Evolutionary conservation across 2,888 invertebrate species (phyloP).

Genomic region (Drosophila lacicola): DNA sequence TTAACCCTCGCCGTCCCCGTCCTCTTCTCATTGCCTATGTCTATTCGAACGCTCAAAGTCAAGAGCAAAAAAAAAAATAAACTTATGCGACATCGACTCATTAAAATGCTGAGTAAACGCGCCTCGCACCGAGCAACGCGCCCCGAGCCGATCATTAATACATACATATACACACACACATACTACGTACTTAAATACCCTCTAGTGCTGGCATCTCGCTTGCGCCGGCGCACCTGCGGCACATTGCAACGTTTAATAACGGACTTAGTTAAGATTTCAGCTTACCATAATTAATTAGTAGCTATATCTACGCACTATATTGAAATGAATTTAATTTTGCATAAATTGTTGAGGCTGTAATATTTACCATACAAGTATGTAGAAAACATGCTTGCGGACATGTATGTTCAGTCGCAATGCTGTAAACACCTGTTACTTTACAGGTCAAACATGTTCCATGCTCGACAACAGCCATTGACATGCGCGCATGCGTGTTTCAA

Average conservation of each 20-base stretch:
- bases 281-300: slow-evolving; percentile 30
- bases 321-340: slow-evolving; percentile 34
- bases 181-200: not conserved
- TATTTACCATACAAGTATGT: slow-evolving; percentile 34
- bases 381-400: slow-evolving; percentile 14
- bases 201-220: slow-evolving; percentile 15
- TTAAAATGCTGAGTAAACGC: slow-evolving; percentile 68
- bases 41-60: slow-evolving; percentile 62
- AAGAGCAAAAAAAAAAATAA: slow-evolving; percentile 53
- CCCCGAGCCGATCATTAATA: slow-evolving; percentile 47
- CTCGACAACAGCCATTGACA: slow-evolving; percentile 34
- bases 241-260: slow-evolving; percentile 19
- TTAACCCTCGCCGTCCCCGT: not conserved
- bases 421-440: slow-evolving; percentile 63
- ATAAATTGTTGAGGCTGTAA: slow-evolving; percentile 30
- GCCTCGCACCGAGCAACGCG: slow-evolving; percentile 33
- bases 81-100: slow-evolving; percentile 55
- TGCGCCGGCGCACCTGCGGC: slow-evolving; percentile 45
- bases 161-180: slow-evolving; percentile 14
- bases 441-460: slow-evolving; percentile 58
- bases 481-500: slow-evolving; percentile 57
- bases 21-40: slow-evolving; percentile 1
- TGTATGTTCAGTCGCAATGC: slow-evolving; percentile 12
- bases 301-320: slow-evolving; percentile 32
- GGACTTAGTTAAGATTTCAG: slow-evolving; percentile 13